These are phyloP conservation scores for Pristionchus fissidentatus DNA, from an alignment of 2,888 invertebrate species.

Conservation along the genomic window DNA sequence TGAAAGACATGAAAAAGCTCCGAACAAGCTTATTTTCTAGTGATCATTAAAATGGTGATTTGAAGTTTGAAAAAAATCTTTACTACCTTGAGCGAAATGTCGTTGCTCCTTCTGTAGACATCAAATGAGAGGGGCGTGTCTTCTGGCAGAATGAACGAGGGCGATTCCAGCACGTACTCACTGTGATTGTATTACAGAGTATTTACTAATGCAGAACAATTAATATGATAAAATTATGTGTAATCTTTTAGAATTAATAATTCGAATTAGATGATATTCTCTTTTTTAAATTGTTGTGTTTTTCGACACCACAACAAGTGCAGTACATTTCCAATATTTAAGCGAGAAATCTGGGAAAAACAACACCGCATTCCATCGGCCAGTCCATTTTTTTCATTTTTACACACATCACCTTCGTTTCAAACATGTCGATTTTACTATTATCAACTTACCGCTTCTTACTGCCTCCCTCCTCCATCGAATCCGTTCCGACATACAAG, in stretches of 20 bases:
- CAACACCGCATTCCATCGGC: too few relatives aligned
- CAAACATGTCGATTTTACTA: neutral
- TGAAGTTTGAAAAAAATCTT: neutral
- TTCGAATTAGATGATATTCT: too few relatives aligned
- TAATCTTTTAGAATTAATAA: too few relatives aligned
- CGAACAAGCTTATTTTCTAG: neutral
- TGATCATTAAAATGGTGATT: neutral
- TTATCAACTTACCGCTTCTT: neutral
- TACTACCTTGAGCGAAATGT: conserved; percentile 65
- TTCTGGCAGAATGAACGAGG: conserved; percentile 58
- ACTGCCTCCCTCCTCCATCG: conserved; percentile 7
- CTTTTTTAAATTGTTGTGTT: neutral
- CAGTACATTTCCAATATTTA: too few relatives aligned
- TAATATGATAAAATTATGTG: neutral
- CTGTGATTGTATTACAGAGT: conserved; percentile 54
- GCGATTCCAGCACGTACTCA: conserved; percentile 66
- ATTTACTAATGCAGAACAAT: conserved; percentile 24
- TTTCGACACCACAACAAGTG: too few relatives aligned
- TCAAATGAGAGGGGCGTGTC: conserved; percentile 64
- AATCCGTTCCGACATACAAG: conserved; percentile 66
- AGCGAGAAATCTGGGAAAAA: too few relatives aligned
- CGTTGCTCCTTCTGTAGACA: conserved; percentile 67
- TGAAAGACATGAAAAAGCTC: neutral
- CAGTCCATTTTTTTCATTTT: neutral
- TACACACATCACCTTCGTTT: neutral